These are phyloP conservation scores for Carapus acus DNA, from an alignment of 2,797 vertebrate species.

Conservation along the genomic window DNA sequence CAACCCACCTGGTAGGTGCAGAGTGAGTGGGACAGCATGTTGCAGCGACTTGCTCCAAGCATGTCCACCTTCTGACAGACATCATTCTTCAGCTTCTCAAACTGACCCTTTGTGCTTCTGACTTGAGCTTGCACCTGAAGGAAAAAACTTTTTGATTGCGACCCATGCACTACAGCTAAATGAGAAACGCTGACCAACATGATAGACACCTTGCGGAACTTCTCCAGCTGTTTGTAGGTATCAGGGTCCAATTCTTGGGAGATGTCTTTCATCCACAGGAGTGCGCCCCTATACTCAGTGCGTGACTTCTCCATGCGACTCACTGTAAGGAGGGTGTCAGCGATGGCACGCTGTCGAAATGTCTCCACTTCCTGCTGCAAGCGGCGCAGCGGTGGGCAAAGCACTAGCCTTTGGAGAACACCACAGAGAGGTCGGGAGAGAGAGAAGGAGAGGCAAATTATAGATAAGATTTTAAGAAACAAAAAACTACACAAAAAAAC, in stretches of 20 bases:
- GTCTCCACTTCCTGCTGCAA: slow-evolving; percentile 82
- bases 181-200: too few relatives aligned
- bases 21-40: slow-evolving; percentile 79
- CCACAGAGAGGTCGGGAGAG: too few relatives aligned
- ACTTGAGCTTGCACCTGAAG: slow-evolving; percentile 79
- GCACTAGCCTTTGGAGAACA: slow-evolving; percentile 62
- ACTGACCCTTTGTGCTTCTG: slow-evolving; percentile 76
- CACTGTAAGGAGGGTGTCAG: slow-evolving; percentile 78
- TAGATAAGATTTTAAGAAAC: too few relatives aligned
- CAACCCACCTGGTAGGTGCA: slow-evolving; percentile 70
- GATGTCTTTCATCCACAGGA: slow-evolving; percentile 84
- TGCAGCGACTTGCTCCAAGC: slow-evolving; percentile 79
- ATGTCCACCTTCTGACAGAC: slow-evolving; percentile 82
- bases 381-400: slow-evolving; percentile 75
- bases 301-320: slow-evolving; percentile 79
- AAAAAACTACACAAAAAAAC: too few relatives aligned
- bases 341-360: slow-evolving; percentile 77
- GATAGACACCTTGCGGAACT: slow-evolving; percentile 75
- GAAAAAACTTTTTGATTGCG: too few relatives aligned
- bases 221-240: slow-evolving; percentile 84
- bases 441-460: too few relatives aligned
- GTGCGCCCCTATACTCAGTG: slow-evolving; percentile 77
- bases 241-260: slow-evolving; percentile 83
- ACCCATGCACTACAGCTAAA: too few relatives aligned
- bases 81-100: slow-evolving; percentile 81